These are phyloP conservation scores for Diabrotica virgifera DNA, from an alignment of 1,140 invertebrate genomes.

Conservation along the genomic window DNA sequence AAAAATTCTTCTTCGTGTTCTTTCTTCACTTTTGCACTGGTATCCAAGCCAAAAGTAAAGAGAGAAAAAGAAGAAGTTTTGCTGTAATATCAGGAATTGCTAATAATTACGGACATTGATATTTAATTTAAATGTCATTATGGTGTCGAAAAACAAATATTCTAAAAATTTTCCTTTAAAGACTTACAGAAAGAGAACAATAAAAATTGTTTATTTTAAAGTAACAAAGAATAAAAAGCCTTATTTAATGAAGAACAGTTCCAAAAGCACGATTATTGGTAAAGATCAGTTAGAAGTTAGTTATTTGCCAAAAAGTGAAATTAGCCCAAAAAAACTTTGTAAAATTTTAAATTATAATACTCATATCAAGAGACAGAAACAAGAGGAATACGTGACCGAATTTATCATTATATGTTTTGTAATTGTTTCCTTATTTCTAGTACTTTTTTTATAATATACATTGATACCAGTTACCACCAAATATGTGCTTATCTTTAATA, in stretches of 20 bases:
- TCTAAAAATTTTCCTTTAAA: neutral
- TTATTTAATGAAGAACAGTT: neutral
- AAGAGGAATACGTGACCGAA: conserved; percentile 28
- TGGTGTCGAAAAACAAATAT: conserved; percentile 4
- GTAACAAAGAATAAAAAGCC: neutral
- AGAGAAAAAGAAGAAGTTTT: too few relatives aligned
- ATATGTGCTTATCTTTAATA: too few relatives aligned
- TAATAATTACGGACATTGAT: too few relatives aligned
- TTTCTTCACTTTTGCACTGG: too few relatives aligned
- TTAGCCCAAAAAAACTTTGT: conserved; percentile 6
- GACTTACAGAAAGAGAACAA: neutral
- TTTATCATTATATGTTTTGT: conserved; percentile 28
- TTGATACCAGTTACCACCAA: neutral
- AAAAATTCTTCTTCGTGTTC: too few relatives aligned
- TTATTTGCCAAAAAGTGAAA: neutral
- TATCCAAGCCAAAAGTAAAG: too few relatives aligned
- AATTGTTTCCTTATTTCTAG: conserved; percentile 19
- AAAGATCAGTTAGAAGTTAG: too few relatives aligned
- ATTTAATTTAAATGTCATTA: neutral
- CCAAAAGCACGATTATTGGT: neutral
- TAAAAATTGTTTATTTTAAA: neutral
- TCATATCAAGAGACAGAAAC: conserved; percentile 18
- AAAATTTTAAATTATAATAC: conserved; percentile 22
- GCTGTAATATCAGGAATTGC: too few relatives aligned
- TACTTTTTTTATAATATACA: conserved; percentile 20